phyloP scores from a whole-genome alignment of 92 coral and sea anemone genomes.

The Porites rus region DNA sequence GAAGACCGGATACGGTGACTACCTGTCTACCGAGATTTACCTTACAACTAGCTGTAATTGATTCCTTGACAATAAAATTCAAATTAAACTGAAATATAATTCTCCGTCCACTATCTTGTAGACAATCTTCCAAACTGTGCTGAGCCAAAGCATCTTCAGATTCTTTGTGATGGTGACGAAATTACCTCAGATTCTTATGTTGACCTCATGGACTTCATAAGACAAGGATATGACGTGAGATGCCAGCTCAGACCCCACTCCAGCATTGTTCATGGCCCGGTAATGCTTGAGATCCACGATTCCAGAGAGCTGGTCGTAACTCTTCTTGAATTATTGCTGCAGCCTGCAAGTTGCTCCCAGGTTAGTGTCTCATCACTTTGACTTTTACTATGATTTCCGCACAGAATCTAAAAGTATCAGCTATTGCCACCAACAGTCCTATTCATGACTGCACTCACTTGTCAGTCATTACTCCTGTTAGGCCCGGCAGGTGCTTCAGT shows the following conservation, averaged over 20 bases:
- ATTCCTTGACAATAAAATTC: background rate
- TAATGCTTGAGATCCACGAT: slow-evolving; percentile 13
- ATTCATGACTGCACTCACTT: too few species aligned
- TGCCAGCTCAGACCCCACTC: slow-evolving; percentile 31
- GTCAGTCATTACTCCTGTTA: too few species aligned
- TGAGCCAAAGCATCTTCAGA: slow-evolving; percentile 33
- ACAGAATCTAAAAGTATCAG: too few species aligned
- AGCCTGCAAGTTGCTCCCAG: background rate
- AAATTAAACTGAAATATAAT: background rate
- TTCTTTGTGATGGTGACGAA: slow-evolving; percentile 42
- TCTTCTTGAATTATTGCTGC: slow-evolving; percentile 3
- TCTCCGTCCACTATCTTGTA: background rate
- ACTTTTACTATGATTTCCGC: too few species aligned
- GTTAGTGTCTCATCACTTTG: background rate
- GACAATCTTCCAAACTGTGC: slow-evolving; percentile 16
- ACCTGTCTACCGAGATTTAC: background rate
- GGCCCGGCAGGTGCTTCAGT: too few species aligned
- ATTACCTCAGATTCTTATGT: background rate
- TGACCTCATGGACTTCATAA: slow-evolving; percentile 13
- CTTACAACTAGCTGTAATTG: too few species aligned
- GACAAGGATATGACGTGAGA: slow-evolving; percentile 41
- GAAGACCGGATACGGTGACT: background rate
- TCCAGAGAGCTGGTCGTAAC: background rate
- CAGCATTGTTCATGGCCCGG: slow-evolving; percentile 20
- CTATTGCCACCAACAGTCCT: too few species aligned